These are phyloP conservation scores for Crenuchus spilurus DNA, from an alignment of 2,797 vertebrate genomes.

Conservation along the genomic window DNA sequence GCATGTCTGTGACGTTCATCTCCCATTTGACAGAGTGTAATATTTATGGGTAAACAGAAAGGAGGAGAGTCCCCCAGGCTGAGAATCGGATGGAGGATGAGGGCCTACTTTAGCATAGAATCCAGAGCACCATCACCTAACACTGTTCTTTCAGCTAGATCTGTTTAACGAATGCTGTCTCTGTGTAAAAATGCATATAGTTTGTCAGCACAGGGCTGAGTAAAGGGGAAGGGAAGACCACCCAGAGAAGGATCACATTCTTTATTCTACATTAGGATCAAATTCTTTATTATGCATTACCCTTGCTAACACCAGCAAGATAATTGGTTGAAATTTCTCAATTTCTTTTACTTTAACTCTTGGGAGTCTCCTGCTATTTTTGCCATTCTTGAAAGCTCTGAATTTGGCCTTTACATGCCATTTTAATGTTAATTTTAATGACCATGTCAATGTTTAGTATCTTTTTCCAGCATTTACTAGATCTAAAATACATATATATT, in stretches of 20 bases:
- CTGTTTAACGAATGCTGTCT: not conserved
- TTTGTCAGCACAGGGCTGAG: not conserved
- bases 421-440: too few relatives aligned
- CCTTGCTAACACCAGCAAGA: not conserved
- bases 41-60: conserved; percentile 46
- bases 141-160: not conserved
- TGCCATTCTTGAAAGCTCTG: too few relatives aligned
- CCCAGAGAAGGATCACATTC: not conserved
- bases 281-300: not conserved
- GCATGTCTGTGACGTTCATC: conserved; percentile 36
- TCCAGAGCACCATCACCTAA: not conserved
- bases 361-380: too few relatives aligned
- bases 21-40: conserved; percentile 15
- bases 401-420: too few relatives aligned
- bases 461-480: too few relatives aligned
- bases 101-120: not conserved
- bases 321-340: not conserved
- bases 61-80: conserved; percentile 16
- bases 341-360: too few relatives aligned
- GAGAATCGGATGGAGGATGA: conserved; percentile 31
- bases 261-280: not conserved
- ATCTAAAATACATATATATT: too few relatives aligned
- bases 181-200: not conserved
- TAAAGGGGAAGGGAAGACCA: not conserved
- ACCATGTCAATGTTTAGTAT: too few relatives aligned